Conservation (phyloP, 2,797 vertebrate species). For the Argyrosomus regius region DNA sequence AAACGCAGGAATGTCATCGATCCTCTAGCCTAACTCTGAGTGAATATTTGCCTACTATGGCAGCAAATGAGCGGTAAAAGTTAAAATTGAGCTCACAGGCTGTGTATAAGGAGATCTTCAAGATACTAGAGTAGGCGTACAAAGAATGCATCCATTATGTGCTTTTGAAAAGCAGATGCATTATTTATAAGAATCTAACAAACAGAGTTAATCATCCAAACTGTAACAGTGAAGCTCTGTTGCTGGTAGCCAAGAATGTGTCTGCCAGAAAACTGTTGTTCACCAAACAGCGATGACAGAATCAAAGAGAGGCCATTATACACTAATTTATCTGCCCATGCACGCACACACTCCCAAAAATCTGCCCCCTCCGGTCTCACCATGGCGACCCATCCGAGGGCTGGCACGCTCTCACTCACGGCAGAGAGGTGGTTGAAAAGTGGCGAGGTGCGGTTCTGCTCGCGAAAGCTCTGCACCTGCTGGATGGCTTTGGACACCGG, state of each 20-base stretch:
- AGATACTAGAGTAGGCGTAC: not conserved
- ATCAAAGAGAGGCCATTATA: conserved; percentile 47
- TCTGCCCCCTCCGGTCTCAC: conserved; percentile 80
- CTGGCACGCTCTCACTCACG: conserved; percentile 95
- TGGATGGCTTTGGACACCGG: conserved; percentile 91
- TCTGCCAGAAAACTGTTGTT: conserved; percentile 51
- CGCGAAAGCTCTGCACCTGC: conserved; percentile 91
- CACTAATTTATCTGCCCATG: conserved; percentile 12
- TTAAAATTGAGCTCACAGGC: not conserved
- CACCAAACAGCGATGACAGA: conserved; percentile 43
- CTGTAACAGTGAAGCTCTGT: conserved; percentile 58
- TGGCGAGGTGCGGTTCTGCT: conserved; percentile 92
- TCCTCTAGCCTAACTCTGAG: not conserved
- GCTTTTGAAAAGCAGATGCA: conserved; percentile 13
- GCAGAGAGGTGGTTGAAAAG: conserved; percentile 96
- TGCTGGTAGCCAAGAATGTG: not conserved
- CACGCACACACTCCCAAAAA: conserved; percentile 15
- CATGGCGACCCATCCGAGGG: conserved; percentile 95
- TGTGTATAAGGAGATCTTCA: not conserved
- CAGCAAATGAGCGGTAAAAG: not conserved
- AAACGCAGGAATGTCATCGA: not conserved
- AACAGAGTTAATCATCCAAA: conserved; percentile 46
- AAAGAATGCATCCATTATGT: conserved; percentile 18
- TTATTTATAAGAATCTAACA: conserved; percentile 43
- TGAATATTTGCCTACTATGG: not conserved